Evolutionary conservation across 64 coral and sea anemone species (phyloP).

Genomic region (Dendronephthya gigantea): DNA sequence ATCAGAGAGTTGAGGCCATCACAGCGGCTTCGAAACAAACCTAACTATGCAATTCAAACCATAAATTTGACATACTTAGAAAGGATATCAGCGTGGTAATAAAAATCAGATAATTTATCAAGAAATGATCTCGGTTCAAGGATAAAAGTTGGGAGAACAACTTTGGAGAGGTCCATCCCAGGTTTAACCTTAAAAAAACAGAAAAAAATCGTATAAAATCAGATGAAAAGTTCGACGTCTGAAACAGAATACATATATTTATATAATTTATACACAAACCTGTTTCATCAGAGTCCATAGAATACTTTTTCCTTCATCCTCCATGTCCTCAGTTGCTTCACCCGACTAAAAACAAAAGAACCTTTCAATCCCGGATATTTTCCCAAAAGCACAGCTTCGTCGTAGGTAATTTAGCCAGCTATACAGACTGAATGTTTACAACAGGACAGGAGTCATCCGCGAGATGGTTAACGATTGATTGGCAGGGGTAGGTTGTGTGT

Average conservation of each 20-base stretch:
- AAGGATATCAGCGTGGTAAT: constrained; percentile 83
- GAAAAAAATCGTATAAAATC: not conserved
- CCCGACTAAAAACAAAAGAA: constrained; percentile 47
- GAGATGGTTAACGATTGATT: too few relatives aligned
- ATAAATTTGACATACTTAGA: constrained; percentile 41
- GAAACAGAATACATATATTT: too few relatives aligned
- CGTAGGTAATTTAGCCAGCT: too few relatives aligned
- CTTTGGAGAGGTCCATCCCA: constrained; percentile 87
- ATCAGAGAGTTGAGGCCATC: too few relatives aligned
- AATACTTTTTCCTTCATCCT: constrained; percentile 98
- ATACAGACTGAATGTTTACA: too few relatives aligned
- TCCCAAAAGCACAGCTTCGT: not conserved
- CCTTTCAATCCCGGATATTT: too few relatives aligned
- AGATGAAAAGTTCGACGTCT: too few relatives aligned
- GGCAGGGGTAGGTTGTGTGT: too few relatives aligned
- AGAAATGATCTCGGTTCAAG: constrained; percentile 94
- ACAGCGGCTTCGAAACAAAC: too few relatives aligned
- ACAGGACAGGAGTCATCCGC: too few relatives aligned
- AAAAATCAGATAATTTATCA: constrained; percentile 94
- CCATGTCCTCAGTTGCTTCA: constrained; percentile 95
- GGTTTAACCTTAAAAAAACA: constrained; percentile 60
- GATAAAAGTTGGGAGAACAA: constrained; percentile 89
- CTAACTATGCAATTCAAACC: not conserved
- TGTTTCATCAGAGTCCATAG: constrained; percentile 92
- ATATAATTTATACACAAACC: constrained; percentile 9